Evolutionary conservation across 2,113 vertebrate species (phyloP).

Genomic region (Oreotragus oreotragus): DNA sequence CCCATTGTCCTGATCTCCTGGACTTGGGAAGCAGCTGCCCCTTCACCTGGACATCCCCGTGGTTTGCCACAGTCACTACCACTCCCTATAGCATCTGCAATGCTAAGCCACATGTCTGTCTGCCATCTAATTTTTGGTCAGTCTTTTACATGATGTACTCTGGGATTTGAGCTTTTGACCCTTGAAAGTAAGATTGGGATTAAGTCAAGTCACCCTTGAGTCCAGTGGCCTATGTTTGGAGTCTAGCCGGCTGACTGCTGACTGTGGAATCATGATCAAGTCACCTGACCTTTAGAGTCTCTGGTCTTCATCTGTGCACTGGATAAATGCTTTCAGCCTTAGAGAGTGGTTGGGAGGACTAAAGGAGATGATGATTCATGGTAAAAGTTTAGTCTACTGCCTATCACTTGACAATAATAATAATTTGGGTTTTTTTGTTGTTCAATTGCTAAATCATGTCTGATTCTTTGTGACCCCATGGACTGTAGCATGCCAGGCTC

Average conservation of each 20-base stretch:
- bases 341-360: rapidly evolving
- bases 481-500: not conserved
- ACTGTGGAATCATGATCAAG: rapidly evolving
- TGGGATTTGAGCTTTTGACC: not conserved
- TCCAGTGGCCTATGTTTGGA: not conserved
- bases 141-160: no score
- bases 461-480: not conserved
- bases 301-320: not conserved
- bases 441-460: not conserved
- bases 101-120: rapidly evolving
- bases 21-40: not conserved
- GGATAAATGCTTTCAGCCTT: not conserved
- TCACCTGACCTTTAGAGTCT: not conserved
- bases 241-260: not conserved
- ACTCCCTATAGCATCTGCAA: not conserved
- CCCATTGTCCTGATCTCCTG: rapidly evolving
- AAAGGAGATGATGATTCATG: rapidly evolving
- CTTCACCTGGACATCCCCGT: rapidly evolving
- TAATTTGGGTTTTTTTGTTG: not conserved
- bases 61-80: not conserved
- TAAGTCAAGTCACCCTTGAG: not conserved
- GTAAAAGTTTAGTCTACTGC: not conserved
- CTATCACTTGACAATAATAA: not conserved
- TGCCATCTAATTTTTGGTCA: not conserved
- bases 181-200: not conserved